Conservation (phyloP, 2,113 vertebrate genomes). For the Riparia riparia region DNA sequence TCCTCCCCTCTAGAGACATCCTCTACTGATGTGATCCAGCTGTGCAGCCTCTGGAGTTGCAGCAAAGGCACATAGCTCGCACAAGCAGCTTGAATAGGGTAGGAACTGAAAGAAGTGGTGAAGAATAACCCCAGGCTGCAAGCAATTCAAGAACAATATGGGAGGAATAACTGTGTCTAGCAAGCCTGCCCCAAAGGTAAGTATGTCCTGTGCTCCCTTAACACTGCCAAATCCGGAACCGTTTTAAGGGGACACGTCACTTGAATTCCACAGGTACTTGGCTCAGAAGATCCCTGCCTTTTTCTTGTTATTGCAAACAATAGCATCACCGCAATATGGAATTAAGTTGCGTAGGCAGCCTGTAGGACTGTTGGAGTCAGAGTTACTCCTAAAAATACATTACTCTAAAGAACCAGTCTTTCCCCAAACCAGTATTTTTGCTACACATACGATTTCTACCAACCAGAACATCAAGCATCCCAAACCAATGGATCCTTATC, state of each 20-base stretch:
- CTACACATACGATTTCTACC: background rate
- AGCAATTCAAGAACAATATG: background rate
- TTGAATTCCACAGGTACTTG: background rate
- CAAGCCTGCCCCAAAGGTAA: background rate
- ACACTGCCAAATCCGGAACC: background rate
- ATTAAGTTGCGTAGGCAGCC: background rate
- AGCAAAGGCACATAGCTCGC: fast-evolving
- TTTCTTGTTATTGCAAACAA: background rate
- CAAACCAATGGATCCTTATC: background rate
- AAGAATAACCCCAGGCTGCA: background rate
- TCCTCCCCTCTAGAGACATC: background rate
- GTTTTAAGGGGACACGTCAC: background rate
- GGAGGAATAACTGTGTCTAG: background rate
- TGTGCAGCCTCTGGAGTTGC: background rate
- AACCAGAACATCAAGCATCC: background rate
- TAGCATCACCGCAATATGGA: background rate
- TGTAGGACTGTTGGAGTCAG: background rate
- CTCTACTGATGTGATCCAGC: background rate
- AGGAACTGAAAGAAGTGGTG: background rate
- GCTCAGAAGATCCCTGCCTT: background rate
- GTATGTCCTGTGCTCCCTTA: background rate
- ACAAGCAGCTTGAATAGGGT: background rate
- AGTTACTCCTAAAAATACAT: background rate
- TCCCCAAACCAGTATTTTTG: background rate
- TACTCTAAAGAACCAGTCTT: background rate